Evolutionary conservation across 2,113 vertebrate species (phyloP), one percentile per base, ranked within the genome.

Genomic region (Gambusia holbrooki): DNA sequence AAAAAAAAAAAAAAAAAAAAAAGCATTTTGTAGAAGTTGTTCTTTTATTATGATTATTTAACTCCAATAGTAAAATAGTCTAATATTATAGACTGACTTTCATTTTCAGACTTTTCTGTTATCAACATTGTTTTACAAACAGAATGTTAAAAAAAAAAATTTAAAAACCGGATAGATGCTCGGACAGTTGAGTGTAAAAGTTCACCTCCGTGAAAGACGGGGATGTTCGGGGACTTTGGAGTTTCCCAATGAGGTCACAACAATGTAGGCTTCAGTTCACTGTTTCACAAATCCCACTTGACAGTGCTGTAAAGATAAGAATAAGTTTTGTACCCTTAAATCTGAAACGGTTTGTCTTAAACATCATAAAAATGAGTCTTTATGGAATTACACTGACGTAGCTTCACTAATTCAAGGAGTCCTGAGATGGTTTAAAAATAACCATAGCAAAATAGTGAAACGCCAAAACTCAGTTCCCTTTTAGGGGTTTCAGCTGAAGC

Each of bases 201-300:
- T 54, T 70, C 15, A 60, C 2, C 48, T 66, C 3, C 42, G 29
- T 75, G n/a, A 81, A 13, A 62, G 40, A 69, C 70, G 51, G 66
- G 70, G 83, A 66, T 78, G 61, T 73, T 76, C 37, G 76, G 51
- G n/a, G 35, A 75, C 54, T 62, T 62, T 0, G 85, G 88, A 89
- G 66, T 92, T 93, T 82, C 88, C 90, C 70, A 27, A 27, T 91
- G 84, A 90, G 66, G 66, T 91, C 89, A 88, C 64, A 33, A 22
- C 79, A 8, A 72, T 73, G 62, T 73, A 27, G 42, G 62, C 42
- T 69, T 51, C 25, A 65, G 45, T 15, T 83, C 25, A 71, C 33
- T n/a, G 58, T 84, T 73, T 81, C 64, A 30, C 61, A 48, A 67
- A 40, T 27, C 15, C 69, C 19, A 51, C 10, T 27, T 13, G 19